Conservation (phyloP, 2,888 invertebrate species). For the Andrena bucephala region DNA sequence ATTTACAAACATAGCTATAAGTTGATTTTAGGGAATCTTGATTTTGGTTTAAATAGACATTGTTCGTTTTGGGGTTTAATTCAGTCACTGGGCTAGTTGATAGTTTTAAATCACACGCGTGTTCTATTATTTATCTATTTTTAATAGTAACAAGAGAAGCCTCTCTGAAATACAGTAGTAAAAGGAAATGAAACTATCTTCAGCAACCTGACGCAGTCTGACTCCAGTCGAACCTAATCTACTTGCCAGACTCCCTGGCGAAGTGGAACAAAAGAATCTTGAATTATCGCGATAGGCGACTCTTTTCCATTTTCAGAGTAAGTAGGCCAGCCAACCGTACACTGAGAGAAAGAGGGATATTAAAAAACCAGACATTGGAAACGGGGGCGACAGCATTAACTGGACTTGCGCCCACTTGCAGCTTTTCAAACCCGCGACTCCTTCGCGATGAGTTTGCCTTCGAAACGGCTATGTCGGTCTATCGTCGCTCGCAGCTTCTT, state of each 20-base stretch:
- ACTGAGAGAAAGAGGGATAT: conserved; percentile 24
- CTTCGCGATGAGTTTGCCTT: conserved; percentile 51
- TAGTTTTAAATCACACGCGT: too few species aligned
- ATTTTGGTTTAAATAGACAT: too few species aligned
- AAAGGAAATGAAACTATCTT: not conserved
- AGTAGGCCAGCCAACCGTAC: conserved; percentile 36
- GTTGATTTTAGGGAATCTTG: too few species aligned
- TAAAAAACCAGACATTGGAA: conserved; percentile 41
- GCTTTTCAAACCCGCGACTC: conserved; percentile 66
- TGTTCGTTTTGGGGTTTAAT: too few species aligned
- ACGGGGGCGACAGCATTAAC: conserved; percentile 63
- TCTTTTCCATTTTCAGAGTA: conserved; percentile 34
- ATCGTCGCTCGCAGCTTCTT: conserved; percentile 30
- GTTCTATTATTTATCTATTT: too few species aligned
- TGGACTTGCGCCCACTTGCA: conserved; percentile 58
- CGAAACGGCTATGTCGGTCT: conserved; percentile 51
- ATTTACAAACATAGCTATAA: too few species aligned
- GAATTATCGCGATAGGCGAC: conserved; percentile 12
- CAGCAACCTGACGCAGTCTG: not conserved
- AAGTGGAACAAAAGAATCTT: not conserved
- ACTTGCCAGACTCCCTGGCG: not conserved
- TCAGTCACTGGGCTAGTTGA: too few species aligned
- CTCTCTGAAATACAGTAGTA: too few species aligned
- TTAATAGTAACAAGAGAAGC: too few species aligned
- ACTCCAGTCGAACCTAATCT: not conserved